Evolutionary conservation across 2,888 invertebrate species (phyloP).

Genomic region (Acrobasis repandana): DNA sequence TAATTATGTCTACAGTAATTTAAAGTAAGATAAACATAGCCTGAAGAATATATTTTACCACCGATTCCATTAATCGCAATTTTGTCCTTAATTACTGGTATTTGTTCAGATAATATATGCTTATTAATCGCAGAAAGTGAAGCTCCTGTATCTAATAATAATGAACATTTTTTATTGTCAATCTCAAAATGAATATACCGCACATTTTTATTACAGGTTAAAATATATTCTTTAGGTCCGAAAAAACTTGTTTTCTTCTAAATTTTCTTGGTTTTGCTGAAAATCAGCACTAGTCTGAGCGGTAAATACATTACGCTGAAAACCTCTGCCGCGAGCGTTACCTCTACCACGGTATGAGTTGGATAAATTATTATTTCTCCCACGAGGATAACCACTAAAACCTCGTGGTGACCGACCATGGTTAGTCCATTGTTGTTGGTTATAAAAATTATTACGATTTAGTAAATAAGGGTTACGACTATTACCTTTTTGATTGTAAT

Average conservation of each 20-base stretch:
- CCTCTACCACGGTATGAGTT: slow-evolving; percentile 6
- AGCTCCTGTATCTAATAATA: slow-evolving; percentile 21
- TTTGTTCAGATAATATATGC: neutral
- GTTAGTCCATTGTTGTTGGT: neutral
- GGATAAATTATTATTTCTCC: neutral
- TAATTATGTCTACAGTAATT: neutral
- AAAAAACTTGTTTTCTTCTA: slow-evolving; percentile 20
- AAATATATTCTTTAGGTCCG: slow-evolving; percentile 7
- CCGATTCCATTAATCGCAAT: neutral
- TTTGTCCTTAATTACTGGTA: neutral
- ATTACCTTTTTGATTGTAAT: slow-evolving; percentile 2
- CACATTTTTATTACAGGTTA: slow-evolving; percentile 9
- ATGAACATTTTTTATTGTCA: neutral
- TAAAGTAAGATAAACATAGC: neutral
- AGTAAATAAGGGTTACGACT: slow-evolving; percentile 2
- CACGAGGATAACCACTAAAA: slow-evolving; percentile 5
- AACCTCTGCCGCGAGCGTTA: slow-evolving; percentile 16
- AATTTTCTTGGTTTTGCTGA: slow-evolving; percentile 5
- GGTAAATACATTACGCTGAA: slow-evolving; percentile 18
- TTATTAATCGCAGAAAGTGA: slow-evolving; percentile 15
- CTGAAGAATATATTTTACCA: slow-evolving; percentile 13
- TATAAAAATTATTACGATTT: slow-evolving; percentile 17
- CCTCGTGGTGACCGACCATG: neutral
- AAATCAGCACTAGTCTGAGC: slow-evolving; percentile 1
- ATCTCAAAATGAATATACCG: slow-evolving; percentile 19